phyloP scores from a whole-genome alignment of 2,797 vertebrate genomes.

The Chelidonichthys spinosus region DNA sequence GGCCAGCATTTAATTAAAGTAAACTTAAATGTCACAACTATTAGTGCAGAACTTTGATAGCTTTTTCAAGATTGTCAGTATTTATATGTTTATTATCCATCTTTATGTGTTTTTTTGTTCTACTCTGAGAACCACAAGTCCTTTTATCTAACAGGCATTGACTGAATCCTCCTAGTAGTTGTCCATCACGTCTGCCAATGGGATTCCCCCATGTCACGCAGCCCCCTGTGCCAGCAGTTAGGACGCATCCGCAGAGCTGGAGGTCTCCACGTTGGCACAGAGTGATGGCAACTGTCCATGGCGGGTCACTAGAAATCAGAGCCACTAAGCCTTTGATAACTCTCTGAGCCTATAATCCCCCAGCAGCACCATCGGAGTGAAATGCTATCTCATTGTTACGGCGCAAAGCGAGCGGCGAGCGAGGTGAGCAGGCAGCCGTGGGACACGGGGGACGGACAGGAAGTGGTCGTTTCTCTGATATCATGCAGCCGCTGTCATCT shows the following conservation, averaged over 20 bases:
- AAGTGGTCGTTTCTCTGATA: conserved; percentile 24
- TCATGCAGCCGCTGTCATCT: conserved; percentile 37
- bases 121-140: conserved; percentile 3
- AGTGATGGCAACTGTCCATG: conserved; percentile 65
- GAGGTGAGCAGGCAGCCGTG: conserved; percentile 44
- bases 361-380: conserved; percentile 76
- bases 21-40: too few relatives aligned
- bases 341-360: conserved; percentile 84
- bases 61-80: background rate
- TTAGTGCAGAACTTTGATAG: background rate
- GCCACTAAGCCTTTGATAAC: conserved; percentile 84
- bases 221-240: conserved; percentile 27
- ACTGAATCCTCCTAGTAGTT: conserved; percentile 16
- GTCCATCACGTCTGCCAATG: conserved; percentile 18
- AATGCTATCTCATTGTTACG: conserved; percentile 83
- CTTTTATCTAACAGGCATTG: conserved; percentile 19
- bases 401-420: conserved; percentile 52
- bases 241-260: conserved; percentile 39
- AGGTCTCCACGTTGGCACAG: conserved; percentile 60
- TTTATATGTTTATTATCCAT: background rate
- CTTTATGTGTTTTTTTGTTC: background rate
- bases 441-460: conserved; percentile 42
- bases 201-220: conserved; percentile 16
- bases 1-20: background rate
- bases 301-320: conserved; percentile 75